These are phyloP conservation scores for Plebejus anna DNA, from an alignment of 2,888 invertebrate species.

Conservation along the genomic window DNA sequence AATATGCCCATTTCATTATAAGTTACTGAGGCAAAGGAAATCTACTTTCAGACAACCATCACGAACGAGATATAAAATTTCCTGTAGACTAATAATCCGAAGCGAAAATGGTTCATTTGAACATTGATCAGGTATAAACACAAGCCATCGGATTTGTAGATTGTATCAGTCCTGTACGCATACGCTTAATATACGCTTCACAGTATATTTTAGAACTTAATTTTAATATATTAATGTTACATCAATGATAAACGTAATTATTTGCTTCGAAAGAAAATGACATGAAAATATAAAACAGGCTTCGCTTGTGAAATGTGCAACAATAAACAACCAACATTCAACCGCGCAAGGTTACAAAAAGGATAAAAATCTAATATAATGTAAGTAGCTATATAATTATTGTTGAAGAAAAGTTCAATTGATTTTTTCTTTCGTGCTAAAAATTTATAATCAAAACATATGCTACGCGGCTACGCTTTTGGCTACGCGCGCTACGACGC, in stretches of 20 bases:
- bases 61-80: slow-evolving; percentile 63
- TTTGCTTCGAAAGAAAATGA: too few relatives aligned
- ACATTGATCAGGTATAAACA: slow-evolving; percentile 67
- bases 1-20: not conserved
- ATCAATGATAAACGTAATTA: slow-evolving; percentile 44
- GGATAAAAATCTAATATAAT: too few relatives aligned
- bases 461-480: not conserved
- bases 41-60: slow-evolving; percentile 75
- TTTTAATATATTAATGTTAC: slow-evolving; percentile 26
- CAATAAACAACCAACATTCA: too few relatives aligned
- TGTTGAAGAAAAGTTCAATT: too few relatives aligned
- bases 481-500: not conserved
- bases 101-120: slow-evolving; percentile 74
- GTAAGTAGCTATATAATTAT: too few relatives aligned
- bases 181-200: slow-evolving; percentile 47
- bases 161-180: slow-evolving; percentile 3
- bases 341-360: too few relatives aligned
- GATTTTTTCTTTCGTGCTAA: too few relatives aligned
- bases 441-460: too few relatives aligned
- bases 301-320: too few relatives aligned
- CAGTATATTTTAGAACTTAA: slow-evolving; percentile 31
- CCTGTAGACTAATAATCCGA: slow-evolving; percentile 50
- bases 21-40: slow-evolving; percentile 28
- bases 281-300: too few relatives aligned
- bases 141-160: slow-evolving; percentile 55